Conservation (phyloP, 2,797 vertebrate species). For the Staurois parvus region DNA sequence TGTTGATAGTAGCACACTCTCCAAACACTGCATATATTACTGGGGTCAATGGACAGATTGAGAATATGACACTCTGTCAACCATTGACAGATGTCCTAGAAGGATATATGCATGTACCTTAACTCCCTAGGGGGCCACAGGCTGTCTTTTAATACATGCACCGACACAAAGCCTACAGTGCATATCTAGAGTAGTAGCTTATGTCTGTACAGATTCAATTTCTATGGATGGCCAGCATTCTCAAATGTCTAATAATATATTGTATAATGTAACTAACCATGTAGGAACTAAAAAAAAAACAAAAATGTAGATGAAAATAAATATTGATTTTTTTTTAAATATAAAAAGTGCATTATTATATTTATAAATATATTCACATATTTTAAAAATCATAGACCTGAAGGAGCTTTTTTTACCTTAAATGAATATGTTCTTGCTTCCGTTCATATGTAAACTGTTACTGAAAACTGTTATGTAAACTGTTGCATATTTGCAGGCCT, state of each 20-base stretch:
- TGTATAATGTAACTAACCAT: background rate
- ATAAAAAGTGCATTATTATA: background rate
- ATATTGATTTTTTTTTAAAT: background rate
- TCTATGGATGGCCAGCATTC: background rate
- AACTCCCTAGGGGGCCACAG: constrained; percentile 6
- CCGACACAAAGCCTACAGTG: constrained; percentile 42
- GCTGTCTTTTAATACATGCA: constrained; percentile 33
- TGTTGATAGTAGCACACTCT: constrained; percentile 13
- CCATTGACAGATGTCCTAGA: constrained; percentile 47
- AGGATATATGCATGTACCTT: constrained; percentile 49
- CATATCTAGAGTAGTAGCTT: constrained; percentile 23
- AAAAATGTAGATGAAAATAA: too few relatives aligned
- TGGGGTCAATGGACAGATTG: constrained; percentile 43
- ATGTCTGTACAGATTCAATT: constrained; percentile 17
- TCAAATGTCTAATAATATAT: background rate
- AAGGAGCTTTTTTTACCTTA: background rate
- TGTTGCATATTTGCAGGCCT: too few relatives aligned
- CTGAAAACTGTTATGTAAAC: too few relatives aligned
- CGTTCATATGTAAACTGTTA: too few relatives aligned
- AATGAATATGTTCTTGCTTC: too few relatives aligned
- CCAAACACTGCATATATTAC: constrained; percentile 50
- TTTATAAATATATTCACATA: background rate
- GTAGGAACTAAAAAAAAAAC: too few relatives aligned
- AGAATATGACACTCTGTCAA: constrained; percentile 43
- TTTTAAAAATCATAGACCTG: background rate